phyloP scores from a whole-genome alignment of 2,797 vertebrate species.

The Nyctibius grandis region DNA sequence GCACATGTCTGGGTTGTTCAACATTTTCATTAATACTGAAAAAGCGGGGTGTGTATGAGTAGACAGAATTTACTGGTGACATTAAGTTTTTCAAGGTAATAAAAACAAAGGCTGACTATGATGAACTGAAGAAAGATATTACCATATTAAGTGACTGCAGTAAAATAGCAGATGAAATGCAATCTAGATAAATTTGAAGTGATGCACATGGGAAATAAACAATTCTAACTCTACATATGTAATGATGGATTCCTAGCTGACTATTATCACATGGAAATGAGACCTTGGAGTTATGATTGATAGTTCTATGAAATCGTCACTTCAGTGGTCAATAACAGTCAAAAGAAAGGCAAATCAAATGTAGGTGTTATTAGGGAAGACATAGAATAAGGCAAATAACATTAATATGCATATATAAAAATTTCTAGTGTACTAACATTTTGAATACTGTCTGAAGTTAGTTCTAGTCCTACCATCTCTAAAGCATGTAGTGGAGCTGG shows the following conservation, averaged over 20 bases:
- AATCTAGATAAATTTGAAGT: background rate
- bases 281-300: background rate
- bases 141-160: background rate
- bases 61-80: background rate
- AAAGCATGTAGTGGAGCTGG: background rate
- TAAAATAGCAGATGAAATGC: background rate
- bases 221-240: background rate
- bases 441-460: background rate
- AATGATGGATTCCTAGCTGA: background rate
- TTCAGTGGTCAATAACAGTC: background rate
- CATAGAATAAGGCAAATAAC: background rate
- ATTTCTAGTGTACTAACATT: background rate
- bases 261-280: background rate
- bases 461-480: background rate
- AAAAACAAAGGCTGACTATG: background rate
- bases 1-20: background rate
- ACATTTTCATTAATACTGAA: background rate
- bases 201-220: background rate
- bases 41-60: background rate
- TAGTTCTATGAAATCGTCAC: background rate
- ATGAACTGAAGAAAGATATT: background rate
- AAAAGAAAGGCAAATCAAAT: background rate
- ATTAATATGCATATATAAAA: background rate
- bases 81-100: background rate
- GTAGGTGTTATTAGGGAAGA: background rate